These are phyloP conservation scores for Aurelia sp. DNA, from an alignment of 30 jellyfish, hydroid and myxozoan genomes.

Conservation along the genomic window DNA sequence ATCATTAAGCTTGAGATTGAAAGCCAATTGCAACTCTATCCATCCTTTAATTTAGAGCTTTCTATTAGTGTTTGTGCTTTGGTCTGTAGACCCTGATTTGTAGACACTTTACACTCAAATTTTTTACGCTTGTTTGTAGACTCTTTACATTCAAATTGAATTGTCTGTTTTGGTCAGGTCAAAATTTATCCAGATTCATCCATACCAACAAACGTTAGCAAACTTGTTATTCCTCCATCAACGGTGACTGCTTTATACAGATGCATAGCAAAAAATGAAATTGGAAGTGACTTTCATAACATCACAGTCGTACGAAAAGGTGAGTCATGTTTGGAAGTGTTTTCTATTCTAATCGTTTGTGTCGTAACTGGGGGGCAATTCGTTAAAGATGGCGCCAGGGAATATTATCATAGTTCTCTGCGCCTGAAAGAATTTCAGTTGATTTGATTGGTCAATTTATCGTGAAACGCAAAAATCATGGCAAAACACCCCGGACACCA, in stretches of 20 bases:
- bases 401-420: too few species aligned
- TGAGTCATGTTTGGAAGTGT: not conserved
- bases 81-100: too few species aligned
- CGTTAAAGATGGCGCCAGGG: not conserved
- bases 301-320: conserved; percentile 39
- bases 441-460: too few species aligned
- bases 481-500: not conserved
- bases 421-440: too few species aligned
- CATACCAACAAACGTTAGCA: conserved; percentile 22
- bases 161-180: not conserved
- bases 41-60: too few species aligned
- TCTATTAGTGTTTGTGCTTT: too few species aligned
- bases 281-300: conserved; percentile 33
- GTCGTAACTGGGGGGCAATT: not conserved
- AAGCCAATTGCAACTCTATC: too few species aligned
- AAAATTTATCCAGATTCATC: conserved; percentile 7
- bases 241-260: conserved; percentile 21
- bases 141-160: not conserved
- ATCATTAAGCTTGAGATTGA: too few species aligned
- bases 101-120: too few species aligned
- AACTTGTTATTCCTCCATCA: conserved; percentile 34
- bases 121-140: too few species aligned
- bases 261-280: conserved; percentile 51
- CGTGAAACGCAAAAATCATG: too few species aligned
- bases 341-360: not conserved